Conservation (phyloP, 2,888 invertebrate species). For the Lasioglossum pauxillum region DNA sequence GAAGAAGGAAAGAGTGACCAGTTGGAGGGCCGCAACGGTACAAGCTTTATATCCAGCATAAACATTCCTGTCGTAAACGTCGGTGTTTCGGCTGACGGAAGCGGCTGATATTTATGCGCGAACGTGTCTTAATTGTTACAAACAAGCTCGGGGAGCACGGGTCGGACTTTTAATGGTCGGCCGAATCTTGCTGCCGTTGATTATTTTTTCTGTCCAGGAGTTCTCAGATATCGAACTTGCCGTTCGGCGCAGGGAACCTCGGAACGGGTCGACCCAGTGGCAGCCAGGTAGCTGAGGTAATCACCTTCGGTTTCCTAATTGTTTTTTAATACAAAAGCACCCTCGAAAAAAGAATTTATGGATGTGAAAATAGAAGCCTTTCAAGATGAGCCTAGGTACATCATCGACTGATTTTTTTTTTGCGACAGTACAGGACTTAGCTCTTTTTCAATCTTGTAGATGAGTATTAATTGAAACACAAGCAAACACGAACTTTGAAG, state of each 20-base stretch:
- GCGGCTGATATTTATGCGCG: constrained; percentile 46
- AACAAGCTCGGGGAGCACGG: constrained; percentile 29
- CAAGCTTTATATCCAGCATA: constrained; percentile 60
- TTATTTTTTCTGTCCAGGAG: background rate
- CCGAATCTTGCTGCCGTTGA: constrained; percentile 6
- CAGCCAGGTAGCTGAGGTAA: background rate
- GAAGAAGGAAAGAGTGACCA: constrained; percentile 4
- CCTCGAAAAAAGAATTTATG: no score
- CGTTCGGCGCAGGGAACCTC: background rate
- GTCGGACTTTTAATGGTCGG: constrained; percentile 13
- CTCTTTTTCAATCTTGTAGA: background rate
- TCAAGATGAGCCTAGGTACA: no score
- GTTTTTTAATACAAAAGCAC: no score
- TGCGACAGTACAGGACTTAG: no score
- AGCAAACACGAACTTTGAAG: background rate
- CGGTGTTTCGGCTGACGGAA: constrained; percentile 56
- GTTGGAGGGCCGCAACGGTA: constrained; percentile 52
- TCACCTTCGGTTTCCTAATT: no score
- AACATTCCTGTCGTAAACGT: constrained; percentile 62
- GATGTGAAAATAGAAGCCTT: no score
- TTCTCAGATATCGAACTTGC: background rate
- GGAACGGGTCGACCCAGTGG: background rate
- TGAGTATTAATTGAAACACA: background rate
- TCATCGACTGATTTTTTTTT: background rate
- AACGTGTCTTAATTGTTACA: constrained; percentile 54